Evolutionary conservation across 2,113 vertebrate genomes (phyloP).

Genomic region (Origma solitaria): DNA sequence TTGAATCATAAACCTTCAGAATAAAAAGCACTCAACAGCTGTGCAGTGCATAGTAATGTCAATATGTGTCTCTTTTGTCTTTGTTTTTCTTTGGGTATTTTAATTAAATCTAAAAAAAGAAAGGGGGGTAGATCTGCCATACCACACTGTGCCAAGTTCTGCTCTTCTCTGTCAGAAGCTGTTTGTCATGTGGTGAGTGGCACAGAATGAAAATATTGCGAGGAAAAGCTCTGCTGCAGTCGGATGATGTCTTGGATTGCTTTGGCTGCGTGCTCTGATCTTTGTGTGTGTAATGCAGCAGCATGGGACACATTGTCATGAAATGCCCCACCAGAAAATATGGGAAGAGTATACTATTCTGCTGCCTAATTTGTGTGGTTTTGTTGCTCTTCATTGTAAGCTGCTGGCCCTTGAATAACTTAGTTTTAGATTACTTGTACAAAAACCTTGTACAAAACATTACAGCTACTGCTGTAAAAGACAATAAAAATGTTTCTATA

Average conservation of each 20-base stretch:
- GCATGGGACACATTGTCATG: not conserved
- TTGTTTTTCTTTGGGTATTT: not conserved
- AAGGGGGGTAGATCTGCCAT: not conserved
- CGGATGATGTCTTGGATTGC: not conserved
- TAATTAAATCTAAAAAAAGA: not conserved
- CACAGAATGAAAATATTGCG: not conserved
- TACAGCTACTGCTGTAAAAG: not conserved
- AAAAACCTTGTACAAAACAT: not conserved
- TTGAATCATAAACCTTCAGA: not conserved
- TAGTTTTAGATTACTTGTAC: not conserved
- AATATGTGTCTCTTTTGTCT: not conserved
- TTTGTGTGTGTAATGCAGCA: rapidly evolving
- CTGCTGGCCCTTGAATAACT: not conserved
- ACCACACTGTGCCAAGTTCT: not conserved
- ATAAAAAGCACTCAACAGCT: not conserved
- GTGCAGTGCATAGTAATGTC: not conserved
- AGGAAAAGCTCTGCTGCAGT: not conserved
- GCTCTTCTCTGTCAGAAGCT: not conserved
- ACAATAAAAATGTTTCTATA: not conserved
- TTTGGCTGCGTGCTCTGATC: rapidly evolving
- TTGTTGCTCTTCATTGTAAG: not conserved
- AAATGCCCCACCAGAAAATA: not conserved
- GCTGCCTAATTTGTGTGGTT: not conserved
- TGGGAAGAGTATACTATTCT: not conserved
- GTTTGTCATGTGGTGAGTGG: not conserved